A percentile compares a stretch with the other conserved stretches of the same genome.
Conservation (phyloP, 2,888 invertebrate genomes). For the Melinopterus prodromus region DNA sequence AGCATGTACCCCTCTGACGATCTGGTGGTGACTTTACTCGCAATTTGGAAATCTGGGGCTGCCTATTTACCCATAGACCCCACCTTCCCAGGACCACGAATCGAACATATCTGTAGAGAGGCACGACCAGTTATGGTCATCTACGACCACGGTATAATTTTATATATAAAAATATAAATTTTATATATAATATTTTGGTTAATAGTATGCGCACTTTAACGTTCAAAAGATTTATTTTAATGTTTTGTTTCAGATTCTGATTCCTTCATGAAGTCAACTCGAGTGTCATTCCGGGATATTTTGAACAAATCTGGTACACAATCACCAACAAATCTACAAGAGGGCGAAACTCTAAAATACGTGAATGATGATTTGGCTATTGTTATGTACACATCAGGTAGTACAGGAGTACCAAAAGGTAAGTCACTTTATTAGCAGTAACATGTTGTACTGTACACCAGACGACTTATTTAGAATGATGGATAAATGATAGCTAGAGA, state of each 20-base stretch:
- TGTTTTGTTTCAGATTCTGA: constrained; percentile 47
- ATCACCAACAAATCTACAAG: constrained; percentile 57
- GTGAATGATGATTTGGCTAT: constrained; percentile 69
- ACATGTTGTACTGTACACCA: no score
- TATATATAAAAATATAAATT: no score
- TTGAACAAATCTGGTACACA: constrained; percentile 60
- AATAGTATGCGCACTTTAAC: no score
- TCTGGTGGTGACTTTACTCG: constrained; percentile 72
- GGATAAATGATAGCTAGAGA: no score
- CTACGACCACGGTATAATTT: constrained; percentile 67
- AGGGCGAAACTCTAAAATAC: constrained; percentile 60
- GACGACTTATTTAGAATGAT: no score
- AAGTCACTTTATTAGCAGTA: constrained; percentile 28
- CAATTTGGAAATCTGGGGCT: constrained; percentile 83
- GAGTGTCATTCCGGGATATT: constrained; percentile 63
- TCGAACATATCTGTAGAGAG: constrained; percentile 79
- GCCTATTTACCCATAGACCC: constrained; percentile 87
- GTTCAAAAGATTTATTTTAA: neutral
- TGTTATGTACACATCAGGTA: constrained; percentile 87
- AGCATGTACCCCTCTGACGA: constrained; percentile 80
- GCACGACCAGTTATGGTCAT: constrained; percentile 75
- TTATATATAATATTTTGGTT: no score
- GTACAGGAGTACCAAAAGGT: constrained; percentile 91
- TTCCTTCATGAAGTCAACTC: constrained; percentile 49
- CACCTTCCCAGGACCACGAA: constrained; percentile 73